phyloP scores from a whole-genome alignment of 1,140 invertebrate genomes.

The Drosophila mauritiana region DNA sequence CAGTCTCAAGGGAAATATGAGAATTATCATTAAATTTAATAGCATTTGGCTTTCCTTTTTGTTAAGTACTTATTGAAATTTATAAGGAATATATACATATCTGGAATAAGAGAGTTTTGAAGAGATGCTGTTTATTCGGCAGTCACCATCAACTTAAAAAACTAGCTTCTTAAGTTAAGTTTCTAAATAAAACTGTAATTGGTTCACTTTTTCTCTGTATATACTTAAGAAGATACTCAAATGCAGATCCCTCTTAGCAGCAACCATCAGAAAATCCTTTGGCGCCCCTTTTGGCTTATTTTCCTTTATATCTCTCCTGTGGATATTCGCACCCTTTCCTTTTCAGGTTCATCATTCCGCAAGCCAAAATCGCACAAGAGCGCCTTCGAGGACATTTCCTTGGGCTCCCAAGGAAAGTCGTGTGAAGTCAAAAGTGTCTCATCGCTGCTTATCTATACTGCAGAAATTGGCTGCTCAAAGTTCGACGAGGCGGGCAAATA shows the following conservation, averaged over 20 bases:
- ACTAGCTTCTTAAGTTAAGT: neutral
- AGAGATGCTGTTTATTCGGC: too few species aligned
- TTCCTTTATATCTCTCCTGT: constrained; percentile 35
- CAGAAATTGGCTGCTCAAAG: constrained; percentile 68
- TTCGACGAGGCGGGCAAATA: constrained; percentile 72
- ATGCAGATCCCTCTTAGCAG: constrained; percentile 10
- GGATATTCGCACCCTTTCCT: constrained; percentile 40
- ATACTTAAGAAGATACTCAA: neutral
- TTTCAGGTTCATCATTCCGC: constrained; percentile 51
- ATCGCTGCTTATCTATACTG: constrained; percentile 65
- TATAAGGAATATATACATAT: too few species aligned
- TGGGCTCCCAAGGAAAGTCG: constrained; percentile 22
- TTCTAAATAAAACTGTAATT: neutral
- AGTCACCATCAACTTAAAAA: too few species aligned
- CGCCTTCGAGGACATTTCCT: constrained; percentile 32
- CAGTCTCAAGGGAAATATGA: constrained; percentile 1
- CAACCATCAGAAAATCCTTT: constrained; percentile 12
- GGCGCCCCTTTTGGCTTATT: constrained; percentile 19
- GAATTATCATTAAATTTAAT: constrained; percentile 9
- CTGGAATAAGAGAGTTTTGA: too few species aligned
- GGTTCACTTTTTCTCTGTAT: neutral
- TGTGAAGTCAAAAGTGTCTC: constrained; percentile 64
- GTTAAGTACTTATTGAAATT: neutral
- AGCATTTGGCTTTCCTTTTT: neutral
- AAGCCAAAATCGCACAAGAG: constrained; percentile 26